Conservation (phyloP, 2,113 vertebrate genomes). For the Nestor notabilis region DNA sequence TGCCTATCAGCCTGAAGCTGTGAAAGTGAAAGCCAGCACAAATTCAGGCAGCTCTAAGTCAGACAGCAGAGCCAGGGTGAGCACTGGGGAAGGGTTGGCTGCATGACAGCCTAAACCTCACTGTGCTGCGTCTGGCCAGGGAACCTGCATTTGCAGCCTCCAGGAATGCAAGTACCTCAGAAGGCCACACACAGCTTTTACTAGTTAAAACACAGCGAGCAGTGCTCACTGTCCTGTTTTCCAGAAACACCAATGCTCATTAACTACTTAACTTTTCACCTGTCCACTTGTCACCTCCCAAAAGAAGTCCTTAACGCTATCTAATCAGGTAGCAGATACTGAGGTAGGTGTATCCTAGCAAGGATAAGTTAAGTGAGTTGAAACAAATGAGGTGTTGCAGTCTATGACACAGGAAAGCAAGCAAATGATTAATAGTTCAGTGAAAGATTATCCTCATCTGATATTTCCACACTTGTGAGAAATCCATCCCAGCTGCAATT, state of each 20-base stretch:
- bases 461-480: slow-evolving; percentile 56
- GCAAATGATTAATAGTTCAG: slow-evolving; percentile 41
- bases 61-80: not conserved
- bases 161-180: not conserved
- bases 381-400: slow-evolving; percentile 61
- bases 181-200: not conserved
- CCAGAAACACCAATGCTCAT: not conserved
- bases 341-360: not conserved
- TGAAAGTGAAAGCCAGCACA: not conserved
- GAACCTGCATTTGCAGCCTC: not conserved
- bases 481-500: slow-evolving; percentile 53
- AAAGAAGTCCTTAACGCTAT: slow-evolving; percentile 3
- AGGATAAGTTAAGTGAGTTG: slow-evolving; percentile 24
- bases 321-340: not conserved
- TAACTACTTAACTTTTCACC: slow-evolving; percentile 5
- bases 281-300: not conserved
- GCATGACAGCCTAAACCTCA: not conserved
- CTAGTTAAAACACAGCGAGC: not conserved
- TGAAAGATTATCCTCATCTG: slow-evolving; percentile 66
- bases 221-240: not conserved
- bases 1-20: not conserved
- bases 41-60: not conserved
- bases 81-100: not conserved
- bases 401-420: slow-evolving; percentile 27
- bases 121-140: not conserved